Conservation (phyloP, 2,888 invertebrate species). For the Lycophotia porphyrea region DNA sequence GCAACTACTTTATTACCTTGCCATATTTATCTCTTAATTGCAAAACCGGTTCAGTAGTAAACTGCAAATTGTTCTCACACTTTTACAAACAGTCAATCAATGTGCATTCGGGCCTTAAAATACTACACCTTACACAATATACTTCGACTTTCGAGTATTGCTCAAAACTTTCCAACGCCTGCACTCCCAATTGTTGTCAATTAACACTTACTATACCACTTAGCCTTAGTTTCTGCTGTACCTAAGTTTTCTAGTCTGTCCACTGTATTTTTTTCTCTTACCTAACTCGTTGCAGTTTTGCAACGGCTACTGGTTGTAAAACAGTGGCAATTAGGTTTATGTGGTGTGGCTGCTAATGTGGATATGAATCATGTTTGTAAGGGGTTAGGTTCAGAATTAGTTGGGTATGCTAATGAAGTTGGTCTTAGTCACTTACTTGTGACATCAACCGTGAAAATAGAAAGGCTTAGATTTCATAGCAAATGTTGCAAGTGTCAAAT, state of each 20-base stretch:
- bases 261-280: slow-evolving; percentile 37
- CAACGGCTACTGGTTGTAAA: slow-evolving; percentile 41
- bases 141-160: slow-evolving; percentile 2
- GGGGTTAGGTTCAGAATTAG: slow-evolving; percentile 18
- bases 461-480: not conserved
- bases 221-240: not conserved
- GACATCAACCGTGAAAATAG: not conserved
- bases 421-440: slow-evolving; percentile 1
- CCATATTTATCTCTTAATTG: not conserved
- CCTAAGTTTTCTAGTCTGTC: slow-evolving; percentile 23
- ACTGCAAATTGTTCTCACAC: not conserved
- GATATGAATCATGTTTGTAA: slow-evolving; percentile 26
- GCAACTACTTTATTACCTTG: not conserved
- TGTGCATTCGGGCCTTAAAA: slow-evolving; percentile 1
- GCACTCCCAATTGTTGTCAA: slow-evolving; percentile 29
- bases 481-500: not conserved
- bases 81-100: not conserved
- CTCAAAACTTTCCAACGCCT: slow-evolving; percentile 17
- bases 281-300: slow-evolving; percentile 46
- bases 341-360: slow-evolving; percentile 50
- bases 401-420: slow-evolving; percentile 35
- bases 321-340: slow-evolving; percentile 54
- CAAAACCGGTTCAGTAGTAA: not conserved
- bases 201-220: slow-evolving; percentile 32
- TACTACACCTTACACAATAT: not conserved